Evolutionary conservation across 2,888 invertebrate species (phyloP).

Genomic region (Drepanosiphum platanoidis): DNA sequence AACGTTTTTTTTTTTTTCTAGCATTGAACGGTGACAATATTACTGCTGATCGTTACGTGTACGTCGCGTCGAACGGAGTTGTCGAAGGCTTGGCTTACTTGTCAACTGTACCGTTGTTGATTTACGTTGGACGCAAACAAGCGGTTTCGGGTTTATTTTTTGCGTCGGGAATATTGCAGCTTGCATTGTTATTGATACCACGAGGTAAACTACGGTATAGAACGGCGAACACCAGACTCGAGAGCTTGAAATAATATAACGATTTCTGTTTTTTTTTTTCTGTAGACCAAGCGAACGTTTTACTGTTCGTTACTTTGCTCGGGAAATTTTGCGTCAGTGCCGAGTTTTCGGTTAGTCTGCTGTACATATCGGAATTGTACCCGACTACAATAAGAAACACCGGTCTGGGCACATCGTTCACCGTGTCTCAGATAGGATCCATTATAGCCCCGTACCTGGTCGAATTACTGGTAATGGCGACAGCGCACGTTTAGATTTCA

Average conservation of each 20-base stretch:
- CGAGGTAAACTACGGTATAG: slow-evolving; percentile 39
- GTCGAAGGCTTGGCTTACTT: slow-evolving; percentile 72
- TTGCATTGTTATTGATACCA: slow-evolving; percentile 67
- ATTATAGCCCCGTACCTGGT: slow-evolving; percentile 72
- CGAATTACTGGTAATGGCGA: slow-evolving; percentile 68
- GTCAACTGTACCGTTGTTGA: slow-evolving; percentile 69
- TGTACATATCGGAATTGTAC: slow-evolving; percentile 73
- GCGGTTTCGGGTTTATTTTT: slow-evolving; percentile 69
- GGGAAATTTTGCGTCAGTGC: slow-evolving; percentile 71
- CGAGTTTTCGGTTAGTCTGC: slow-evolving; percentile 71
- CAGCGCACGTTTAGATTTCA: background rate
- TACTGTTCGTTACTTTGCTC: slow-evolving; percentile 68
- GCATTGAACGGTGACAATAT: slow-evolving; percentile 71
- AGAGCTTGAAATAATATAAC: slow-evolving; percentile 35
- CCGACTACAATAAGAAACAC: slow-evolving; percentile 72
- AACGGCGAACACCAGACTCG: too few species aligned
- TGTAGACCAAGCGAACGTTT: slow-evolving; percentile 63
- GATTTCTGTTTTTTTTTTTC: slow-evolving; percentile 64
- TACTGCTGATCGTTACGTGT: slow-evolving; percentile 70
- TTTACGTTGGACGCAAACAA: slow-evolving; percentile 69
- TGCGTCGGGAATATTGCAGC: slow-evolving; percentile 69
- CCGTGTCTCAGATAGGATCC: slow-evolving; percentile 72
- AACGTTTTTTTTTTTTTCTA: slow-evolving; percentile 65
- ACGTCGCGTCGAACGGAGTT: slow-evolving; percentile 69
- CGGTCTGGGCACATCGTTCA: slow-evolving; percentile 72